These are phyloP conservation scores for Polypedilum vanderplanki DNA, from an alignment of 1,140 invertebrate genomes.

Conservation along the genomic window DNA sequence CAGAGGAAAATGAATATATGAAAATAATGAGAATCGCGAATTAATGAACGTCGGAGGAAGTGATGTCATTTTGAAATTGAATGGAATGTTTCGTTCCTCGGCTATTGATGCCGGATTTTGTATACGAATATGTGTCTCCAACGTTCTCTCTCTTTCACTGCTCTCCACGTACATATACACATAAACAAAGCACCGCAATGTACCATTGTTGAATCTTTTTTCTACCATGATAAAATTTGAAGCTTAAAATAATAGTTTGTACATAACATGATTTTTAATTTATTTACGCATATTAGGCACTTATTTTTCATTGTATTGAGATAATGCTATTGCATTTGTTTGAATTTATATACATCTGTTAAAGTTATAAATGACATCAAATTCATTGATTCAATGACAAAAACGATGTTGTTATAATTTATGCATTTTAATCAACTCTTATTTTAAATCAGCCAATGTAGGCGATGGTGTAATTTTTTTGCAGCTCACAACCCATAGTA, in stretches of 20 bases:
- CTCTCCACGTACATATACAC: no score
- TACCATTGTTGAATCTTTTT: constrained; percentile 18
- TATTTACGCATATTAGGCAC: not conserved
- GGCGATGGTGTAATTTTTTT: not conserved
- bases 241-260: no score
- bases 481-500: not conserved
- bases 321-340: no score
- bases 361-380: no score
- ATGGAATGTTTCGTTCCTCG: not conserved
- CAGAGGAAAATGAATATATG: not conserved
- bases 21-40: constrained; percentile 7
- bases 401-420: not conserved
- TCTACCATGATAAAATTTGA: not conserved
- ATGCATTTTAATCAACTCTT: no score
- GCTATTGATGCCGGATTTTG: not conserved
- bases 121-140: not conserved
- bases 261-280: not conserved
- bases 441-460: not conserved
- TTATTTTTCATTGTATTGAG: not conserved
- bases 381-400: not conserved
- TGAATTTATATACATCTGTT: no score
- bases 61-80: constrained; percentile 6
- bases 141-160: no score
- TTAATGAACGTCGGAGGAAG: constrained; percentile 17
- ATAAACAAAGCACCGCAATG: not conserved